phyloP scores from a whole-genome alignment of 2,113 vertebrate species.

The Aptenodytes patagonicus region DNA sequence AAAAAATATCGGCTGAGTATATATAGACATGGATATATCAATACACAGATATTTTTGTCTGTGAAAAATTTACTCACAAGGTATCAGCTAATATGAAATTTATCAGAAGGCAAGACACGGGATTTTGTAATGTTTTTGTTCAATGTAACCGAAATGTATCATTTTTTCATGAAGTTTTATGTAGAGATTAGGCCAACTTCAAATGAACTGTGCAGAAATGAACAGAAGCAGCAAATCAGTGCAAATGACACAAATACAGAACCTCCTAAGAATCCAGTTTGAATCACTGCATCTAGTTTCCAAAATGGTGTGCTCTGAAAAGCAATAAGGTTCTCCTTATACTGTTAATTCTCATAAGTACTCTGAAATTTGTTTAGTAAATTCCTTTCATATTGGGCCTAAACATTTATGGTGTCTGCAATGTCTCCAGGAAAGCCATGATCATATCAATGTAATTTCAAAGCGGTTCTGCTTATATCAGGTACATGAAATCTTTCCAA shows the following conservation, averaged over 20 bases:
- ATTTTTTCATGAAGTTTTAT: not conserved
- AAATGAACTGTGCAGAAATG: not conserved
- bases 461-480: not conserved
- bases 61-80: not conserved
- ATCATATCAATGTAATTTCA: not conserved
- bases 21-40: not conserved
- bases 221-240: not conserved
- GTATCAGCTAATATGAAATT: not conserved
- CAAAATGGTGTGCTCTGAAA: not conserved
- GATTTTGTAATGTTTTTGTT: not conserved
- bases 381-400: not conserved
- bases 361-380: not conserved
- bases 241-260: not conserved
- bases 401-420: not conserved
- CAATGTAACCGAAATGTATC: not conserved
- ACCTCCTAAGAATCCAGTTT: not conserved
- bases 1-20: not conserved
- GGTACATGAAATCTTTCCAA: not conserved
- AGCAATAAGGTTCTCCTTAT: not conserved
- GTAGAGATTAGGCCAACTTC: not conserved
- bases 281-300: not conserved
- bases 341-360: not conserved
- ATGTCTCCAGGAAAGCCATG: not conserved
- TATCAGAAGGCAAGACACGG: not conserved
- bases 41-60: not conserved